Conservation (phyloP, 2,113 vertebrate genomes). For the Acrocephalus arundinaceus region DNA sequence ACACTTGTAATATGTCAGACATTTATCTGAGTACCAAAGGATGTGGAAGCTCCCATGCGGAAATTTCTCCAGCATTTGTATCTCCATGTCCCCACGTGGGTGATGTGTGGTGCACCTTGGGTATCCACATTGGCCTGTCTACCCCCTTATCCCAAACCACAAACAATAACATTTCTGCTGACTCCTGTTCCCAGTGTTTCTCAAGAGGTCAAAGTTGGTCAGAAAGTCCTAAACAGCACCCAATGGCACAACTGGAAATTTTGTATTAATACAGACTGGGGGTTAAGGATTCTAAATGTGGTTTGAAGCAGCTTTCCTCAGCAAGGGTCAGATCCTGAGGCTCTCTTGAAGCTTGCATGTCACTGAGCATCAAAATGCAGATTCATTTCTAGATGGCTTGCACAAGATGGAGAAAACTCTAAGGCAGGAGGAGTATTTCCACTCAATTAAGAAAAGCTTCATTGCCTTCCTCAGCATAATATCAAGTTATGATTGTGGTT, state of each 20-base stretch:
- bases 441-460: neutral
- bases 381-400: neutral
- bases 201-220: neutral
- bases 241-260: neutral
- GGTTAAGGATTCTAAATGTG: neutral
- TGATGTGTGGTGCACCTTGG: neutral
- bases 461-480: neutral
- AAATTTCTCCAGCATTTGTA: neutral
- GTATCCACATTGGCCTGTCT: neutral
- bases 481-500: neutral
- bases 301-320: neutral
- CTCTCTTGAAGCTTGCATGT: neutral
- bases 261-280: neutral
- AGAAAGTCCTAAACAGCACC: neutral
- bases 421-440: neutral
- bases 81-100: accelerated
- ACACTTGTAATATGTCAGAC: neutral
- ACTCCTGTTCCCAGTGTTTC: neutral
- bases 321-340: neutral
- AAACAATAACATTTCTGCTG: neutral
- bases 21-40: neutral
- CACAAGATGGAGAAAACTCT: neutral
- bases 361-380: neutral
- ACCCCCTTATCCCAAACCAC: neutral
- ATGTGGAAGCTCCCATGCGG: neutral